Percentiles rank a stretch among this genome's conserved stretches.
phyloP scores from a whole-genome alignment of 2,113 vertebrate genomes.

The Colius striatus region DNA sequence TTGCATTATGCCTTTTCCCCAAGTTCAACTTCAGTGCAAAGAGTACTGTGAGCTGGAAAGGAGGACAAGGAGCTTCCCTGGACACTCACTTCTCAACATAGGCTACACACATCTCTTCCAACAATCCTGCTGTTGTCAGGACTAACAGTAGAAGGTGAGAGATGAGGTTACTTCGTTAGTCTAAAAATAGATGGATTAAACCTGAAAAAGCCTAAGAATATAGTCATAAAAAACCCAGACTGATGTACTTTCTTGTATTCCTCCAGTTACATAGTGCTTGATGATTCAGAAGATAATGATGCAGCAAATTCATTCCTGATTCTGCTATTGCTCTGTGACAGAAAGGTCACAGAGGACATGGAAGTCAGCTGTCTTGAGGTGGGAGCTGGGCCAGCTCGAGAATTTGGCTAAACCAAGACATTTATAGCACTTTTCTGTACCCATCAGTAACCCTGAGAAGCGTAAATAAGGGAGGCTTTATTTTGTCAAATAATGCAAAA shows the following conservation, averaged over 20 bases:
- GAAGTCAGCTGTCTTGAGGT: neutral
- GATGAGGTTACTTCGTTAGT: neutral
- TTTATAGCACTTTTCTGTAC: neutral
- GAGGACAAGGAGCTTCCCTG: neutral
- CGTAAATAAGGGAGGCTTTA: neutral
- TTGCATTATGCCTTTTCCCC: neutral
- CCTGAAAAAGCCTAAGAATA: constrained; percentile 2
- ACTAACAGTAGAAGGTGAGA: neutral
- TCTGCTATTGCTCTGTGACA: constrained; percentile 1
- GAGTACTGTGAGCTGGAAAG: neutral
- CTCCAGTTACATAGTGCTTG: neutral
- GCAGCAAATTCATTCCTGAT: constrained; percentile 16
- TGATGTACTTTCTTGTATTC: neutral
- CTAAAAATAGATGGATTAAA: neutral
- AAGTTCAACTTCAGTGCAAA: neutral
- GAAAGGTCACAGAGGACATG: neutral
- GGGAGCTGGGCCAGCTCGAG: neutral
- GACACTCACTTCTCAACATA: neutral
- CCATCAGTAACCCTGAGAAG: neutral
- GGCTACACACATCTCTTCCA: neutral
- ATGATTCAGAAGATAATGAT: neutral
- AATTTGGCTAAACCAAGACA: neutral
- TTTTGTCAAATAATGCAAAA: neutral
- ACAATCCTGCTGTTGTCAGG: neutral
- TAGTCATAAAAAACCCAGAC: neutral